Percentiles rank a stretch among this genome's conserved stretches.
These are phyloP conservation scores for Picathartes gymnocephalus DNA, from an alignment of 2,113 vertebrate species.

Conservation along the genomic window DNA sequence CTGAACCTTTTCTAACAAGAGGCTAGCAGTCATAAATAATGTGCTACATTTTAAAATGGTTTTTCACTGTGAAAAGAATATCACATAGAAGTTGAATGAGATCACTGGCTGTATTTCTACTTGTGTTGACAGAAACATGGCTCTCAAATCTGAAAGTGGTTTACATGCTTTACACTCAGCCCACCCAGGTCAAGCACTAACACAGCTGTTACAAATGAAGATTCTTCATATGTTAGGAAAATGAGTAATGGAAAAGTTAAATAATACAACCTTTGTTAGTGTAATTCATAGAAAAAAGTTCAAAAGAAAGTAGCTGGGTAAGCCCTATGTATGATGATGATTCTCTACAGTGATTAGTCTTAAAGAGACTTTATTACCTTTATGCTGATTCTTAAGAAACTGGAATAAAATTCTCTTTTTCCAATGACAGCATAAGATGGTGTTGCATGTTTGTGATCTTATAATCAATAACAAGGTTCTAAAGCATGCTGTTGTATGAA, in stretches of 20 bases:
- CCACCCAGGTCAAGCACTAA: neutral
- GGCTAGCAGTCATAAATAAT: neutral
- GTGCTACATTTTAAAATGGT: neutral
- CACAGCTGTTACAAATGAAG: neutral
- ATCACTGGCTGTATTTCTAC: neutral
- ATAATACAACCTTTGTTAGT: neutral
- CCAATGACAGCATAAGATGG: neutral
- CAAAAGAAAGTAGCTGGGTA: neutral
- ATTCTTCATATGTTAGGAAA: neutral
- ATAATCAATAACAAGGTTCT: neutral
- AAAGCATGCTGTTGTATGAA: neutral
- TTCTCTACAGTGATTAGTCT: neutral
- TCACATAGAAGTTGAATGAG: neutral
- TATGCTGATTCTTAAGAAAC: neutral
- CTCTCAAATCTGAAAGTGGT: neutral
- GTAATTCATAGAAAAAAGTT: neutral
- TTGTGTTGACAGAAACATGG: neutral
- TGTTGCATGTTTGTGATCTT: neutral
- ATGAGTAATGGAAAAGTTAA: neutral
- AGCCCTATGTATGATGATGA: neutral
- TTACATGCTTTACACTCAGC: neutral
- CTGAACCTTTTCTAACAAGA: neutral
- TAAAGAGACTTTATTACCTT: neutral
- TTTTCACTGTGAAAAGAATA: neutral
- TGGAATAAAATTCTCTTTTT: neutral